These are phyloP conservation scores for Pomatorhinus ruficollis DNA, from an alignment of 2,113 vertebrate species.

Conservation along the genomic window DNA sequence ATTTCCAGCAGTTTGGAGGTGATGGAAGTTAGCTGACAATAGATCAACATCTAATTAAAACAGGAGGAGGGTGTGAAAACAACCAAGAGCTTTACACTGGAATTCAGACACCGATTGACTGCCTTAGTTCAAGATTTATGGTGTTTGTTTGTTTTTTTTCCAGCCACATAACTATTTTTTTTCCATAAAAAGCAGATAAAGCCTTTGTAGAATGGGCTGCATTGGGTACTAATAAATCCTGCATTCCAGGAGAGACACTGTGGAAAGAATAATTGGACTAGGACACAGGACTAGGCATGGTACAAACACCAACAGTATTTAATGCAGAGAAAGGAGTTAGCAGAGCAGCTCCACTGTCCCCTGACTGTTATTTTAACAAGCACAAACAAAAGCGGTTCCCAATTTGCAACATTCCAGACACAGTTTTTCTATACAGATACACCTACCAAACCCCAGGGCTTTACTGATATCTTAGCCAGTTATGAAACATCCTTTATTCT, in stretches of 20 bases:
- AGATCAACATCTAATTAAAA: constrained; percentile 74
- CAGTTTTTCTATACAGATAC: not conserved
- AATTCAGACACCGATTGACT: not conserved
- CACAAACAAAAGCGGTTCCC: not conserved
- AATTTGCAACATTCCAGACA: not conserved
- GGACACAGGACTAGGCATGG: not conserved
- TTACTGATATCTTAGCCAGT: not conserved
- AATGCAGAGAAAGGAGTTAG: not conserved
- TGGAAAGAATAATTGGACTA: not conserved
- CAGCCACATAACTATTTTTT: not conserved
- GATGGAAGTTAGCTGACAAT: constrained; percentile 53
- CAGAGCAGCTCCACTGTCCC: not conserved
- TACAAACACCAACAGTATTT: not conserved
- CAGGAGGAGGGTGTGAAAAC: constrained; percentile 5
- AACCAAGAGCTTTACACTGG: constrained; percentile 4
- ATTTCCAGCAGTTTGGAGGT: constrained; percentile 23
- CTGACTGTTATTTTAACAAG: not conserved
- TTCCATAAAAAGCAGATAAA: constrained; percentile 14
- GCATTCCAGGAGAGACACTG: not conserved
- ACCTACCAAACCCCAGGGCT: not conserved
- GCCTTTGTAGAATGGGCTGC: not conserved
- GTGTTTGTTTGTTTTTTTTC: not conserved
- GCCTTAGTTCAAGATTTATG: constrained; percentile 28
- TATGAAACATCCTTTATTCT: not conserved
- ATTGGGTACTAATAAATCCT: constrained; percentile 2